Conservation (phyloP, 2,113 vertebrate species). For the Nipponia nippon region DNA sequence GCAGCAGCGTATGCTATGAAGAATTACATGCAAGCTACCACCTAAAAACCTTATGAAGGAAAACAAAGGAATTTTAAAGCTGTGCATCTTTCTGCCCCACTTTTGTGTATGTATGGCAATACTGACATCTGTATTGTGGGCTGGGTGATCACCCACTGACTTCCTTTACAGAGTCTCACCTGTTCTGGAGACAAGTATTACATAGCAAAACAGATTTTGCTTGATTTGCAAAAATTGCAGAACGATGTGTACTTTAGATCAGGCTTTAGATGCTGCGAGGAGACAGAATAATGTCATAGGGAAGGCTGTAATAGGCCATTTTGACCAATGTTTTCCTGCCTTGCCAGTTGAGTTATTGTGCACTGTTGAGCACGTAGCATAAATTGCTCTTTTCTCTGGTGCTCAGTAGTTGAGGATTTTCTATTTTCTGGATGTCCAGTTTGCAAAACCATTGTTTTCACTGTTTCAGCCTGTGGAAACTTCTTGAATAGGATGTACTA, state of each 20-base stretch:
- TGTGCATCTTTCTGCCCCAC: neutral
- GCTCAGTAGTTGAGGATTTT: neutral
- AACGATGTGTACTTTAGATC: neutral
- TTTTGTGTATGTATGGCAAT: neutral
- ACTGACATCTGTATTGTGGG: neutral
- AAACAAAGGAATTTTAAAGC: neutral
- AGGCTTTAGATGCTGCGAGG: neutral
- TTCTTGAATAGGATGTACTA: neutral
- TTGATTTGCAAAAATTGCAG: neutral
- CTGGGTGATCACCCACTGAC: accelerated
- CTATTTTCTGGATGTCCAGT: neutral
- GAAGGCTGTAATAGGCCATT: neutral
- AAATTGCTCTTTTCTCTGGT: neutral
- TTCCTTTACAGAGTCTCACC: neutral
- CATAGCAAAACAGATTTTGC: neutral
- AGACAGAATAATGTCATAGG: neutral
- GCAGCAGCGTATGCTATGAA: neutral
- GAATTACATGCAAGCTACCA: neutral
- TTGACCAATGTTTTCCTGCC: neutral
- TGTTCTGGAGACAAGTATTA: neutral
- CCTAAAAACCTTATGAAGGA: neutral
- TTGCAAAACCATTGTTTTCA: neutral
- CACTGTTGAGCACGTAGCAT: accelerated
- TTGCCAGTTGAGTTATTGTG: neutral
- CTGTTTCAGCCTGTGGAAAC: neutral